Evolutionary conservation across 1,140 invertebrate genomes (phyloP).

Genomic region (Cherax quadricarinatus): DNA sequence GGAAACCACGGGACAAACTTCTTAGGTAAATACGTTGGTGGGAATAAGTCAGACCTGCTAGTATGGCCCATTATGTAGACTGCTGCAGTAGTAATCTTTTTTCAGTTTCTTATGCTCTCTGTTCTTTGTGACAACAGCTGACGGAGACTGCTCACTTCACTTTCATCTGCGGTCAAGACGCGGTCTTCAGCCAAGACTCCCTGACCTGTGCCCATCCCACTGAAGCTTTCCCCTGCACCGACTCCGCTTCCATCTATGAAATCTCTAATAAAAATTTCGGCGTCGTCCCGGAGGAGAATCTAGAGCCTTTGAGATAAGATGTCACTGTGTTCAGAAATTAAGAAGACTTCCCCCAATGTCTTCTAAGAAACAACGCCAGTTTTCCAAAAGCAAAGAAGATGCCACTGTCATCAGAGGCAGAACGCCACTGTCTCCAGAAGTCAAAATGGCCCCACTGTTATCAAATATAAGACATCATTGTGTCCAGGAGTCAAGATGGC

Average conservation of each 20-base stretch:
- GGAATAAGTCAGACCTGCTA: too few relatives aligned
- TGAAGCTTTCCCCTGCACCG: conserved; percentile 41
- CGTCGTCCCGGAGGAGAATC: conserved; percentile 46
- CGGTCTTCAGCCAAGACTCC: conserved; percentile 56
- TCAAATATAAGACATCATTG: too few relatives aligned
- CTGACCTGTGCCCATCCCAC: conserved; percentile 43
- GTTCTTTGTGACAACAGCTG: neutral
- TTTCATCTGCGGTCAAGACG: conserved; percentile 53
- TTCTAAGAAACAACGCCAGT: too few relatives aligned
- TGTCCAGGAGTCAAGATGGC: too few relatives aligned
- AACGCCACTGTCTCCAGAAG: too few relatives aligned
- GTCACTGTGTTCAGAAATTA: neutral
- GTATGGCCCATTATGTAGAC: too few relatives aligned
- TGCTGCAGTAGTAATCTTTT: too few relatives aligned
- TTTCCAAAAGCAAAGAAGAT: too few relatives aligned
- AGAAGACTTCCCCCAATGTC: neutral
- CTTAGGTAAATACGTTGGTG: too few relatives aligned
- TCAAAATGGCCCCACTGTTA: too few relatives aligned
- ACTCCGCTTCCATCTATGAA: conserved; percentile 42
- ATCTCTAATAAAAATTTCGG: conserved; percentile 36
- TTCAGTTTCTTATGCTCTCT: neutral
- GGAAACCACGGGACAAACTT: too few relatives aligned
- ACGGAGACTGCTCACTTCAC: conserved; percentile 50
- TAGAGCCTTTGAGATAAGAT: neutral
- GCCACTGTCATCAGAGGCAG: too few relatives aligned